These are phyloP conservation scores for Lepus oiostolus DNA, from an alignment of 2,797 vertebrate genomes.

Conservation along the genomic window DNA sequence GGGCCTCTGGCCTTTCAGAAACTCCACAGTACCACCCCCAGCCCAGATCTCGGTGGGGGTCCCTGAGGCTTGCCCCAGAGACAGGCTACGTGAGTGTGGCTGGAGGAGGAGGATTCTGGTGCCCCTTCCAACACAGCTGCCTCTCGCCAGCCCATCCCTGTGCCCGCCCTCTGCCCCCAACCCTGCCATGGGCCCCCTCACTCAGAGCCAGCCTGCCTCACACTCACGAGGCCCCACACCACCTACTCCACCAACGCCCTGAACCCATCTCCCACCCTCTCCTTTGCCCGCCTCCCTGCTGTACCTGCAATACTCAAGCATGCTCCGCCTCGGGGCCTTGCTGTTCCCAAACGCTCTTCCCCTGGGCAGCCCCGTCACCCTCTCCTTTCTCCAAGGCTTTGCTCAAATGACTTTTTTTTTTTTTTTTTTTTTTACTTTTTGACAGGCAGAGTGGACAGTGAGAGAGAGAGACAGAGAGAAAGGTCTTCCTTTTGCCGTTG, in stretches of 20 bases:
- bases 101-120: background rate
- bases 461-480: too few species aligned
- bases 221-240: background rate
- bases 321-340: background rate
- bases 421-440: too few species aligned
- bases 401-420: background rate
- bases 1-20: background rate
- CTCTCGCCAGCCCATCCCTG: background rate
- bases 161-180: background rate
- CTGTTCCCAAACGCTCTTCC: background rate
- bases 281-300: background rate
- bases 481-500: too few species aligned
- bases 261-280: background rate
- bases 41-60: background rate
- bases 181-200: background rate
- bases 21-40: background rate
- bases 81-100: slow-evolving; percentile 44
- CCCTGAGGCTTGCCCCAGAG: background rate
- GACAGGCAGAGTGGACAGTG: too few species aligned
- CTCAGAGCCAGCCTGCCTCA: slow-evolving; percentile 2
- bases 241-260: background rate
- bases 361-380: background rate
- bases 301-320: background rate
- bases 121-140: slow-evolving; percentile 5
- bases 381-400: background rate